These are phyloP conservation scores for Thunnus maccoyii DNA, from an alignment of 2,113 vertebrate genomes.

Conservation along the genomic window DNA sequence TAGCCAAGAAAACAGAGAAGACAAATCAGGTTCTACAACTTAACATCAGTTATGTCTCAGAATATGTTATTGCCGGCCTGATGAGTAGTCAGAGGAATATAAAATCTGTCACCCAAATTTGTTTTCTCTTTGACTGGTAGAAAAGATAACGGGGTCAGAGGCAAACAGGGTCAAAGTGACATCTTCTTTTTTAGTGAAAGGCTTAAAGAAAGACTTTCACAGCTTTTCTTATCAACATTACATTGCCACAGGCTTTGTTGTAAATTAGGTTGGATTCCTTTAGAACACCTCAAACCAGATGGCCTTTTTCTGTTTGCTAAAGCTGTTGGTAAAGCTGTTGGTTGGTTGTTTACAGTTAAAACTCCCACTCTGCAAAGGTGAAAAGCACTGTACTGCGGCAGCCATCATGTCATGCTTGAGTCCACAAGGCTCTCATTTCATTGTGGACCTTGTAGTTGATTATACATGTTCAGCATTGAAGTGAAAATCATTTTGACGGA, in stretches of 20 bases:
- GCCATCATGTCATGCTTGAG: not conserved
- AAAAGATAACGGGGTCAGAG: constrained; percentile 1
- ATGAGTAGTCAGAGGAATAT: constrained; percentile 1
- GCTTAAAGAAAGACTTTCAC: constrained; percentile 7
- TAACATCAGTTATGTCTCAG: not conserved
- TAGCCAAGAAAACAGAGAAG: not conserved
- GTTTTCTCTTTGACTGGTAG: constrained; percentile 9
- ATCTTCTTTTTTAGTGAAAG: not conserved
- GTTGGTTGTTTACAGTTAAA: constrained; percentile 7
- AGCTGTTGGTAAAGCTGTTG: not conserved
- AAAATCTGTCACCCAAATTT: constrained; percentile 11
- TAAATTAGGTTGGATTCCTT: constrained; percentile 7
- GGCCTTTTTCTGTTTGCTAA: not conserved
- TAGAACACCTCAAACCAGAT: constrained; percentile 15
- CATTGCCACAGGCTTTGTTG: constrained; percentile 24
- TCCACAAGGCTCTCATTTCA: not conserved
- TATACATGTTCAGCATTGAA: not conserved
- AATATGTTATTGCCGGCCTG: not conserved
- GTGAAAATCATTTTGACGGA: constrained; percentile 5
- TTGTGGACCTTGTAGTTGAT: not conserved
- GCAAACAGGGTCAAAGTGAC: constrained; percentile 20
- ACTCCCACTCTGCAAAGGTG: not conserved
- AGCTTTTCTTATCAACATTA: not conserved
- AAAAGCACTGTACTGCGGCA: not conserved
- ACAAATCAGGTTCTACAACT: not conserved